phyloP scores from a whole-genome alignment of 2,113 vertebrate species.

The Corythoichthys intestinalis region DNA sequence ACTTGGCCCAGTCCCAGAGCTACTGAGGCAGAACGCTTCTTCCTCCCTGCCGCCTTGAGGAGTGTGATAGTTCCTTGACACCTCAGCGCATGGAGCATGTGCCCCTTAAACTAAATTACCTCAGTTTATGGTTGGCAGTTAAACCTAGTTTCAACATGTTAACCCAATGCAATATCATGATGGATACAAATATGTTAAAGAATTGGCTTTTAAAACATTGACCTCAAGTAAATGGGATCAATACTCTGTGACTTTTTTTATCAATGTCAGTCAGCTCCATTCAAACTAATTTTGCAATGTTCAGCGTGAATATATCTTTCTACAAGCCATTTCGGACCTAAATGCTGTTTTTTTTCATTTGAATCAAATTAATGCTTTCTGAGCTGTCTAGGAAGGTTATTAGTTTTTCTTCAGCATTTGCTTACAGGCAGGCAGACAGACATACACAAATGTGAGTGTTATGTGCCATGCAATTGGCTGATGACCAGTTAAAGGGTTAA shows the following conservation, averaged over 20 bases:
- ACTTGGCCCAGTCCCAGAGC: constrained; percentile 50
- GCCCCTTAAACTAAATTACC: constrained; percentile 26
- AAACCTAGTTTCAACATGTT: constrained; percentile 21
- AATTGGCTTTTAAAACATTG: neutral
- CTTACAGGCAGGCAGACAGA: neutral
- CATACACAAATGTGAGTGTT: no score
- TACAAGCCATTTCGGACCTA: no score
- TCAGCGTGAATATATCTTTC: no score
- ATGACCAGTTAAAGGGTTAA: no score
- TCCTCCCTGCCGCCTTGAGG: constrained; percentile 15
- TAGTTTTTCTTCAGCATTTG: neutral
- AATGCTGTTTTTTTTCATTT: neutral
- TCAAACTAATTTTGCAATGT: neutral
- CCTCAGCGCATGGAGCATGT: constrained; percentile 21
- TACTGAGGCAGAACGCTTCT: constrained; percentile 36
- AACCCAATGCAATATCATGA: constrained; percentile 10
- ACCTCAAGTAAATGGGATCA: neutral
- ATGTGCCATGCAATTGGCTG: no score
- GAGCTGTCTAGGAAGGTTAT: no score
- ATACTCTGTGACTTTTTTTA: neutral
- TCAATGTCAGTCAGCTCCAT: neutral
- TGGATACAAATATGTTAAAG: neutral
- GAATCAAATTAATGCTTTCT: no score
- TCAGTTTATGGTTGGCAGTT: constrained; percentile 23
- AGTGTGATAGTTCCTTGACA: constrained; percentile 42